Base-by-base conservation (phyloP, 2,113 vertebrate species). In the Cyrtonyx montezumae region DNA sequence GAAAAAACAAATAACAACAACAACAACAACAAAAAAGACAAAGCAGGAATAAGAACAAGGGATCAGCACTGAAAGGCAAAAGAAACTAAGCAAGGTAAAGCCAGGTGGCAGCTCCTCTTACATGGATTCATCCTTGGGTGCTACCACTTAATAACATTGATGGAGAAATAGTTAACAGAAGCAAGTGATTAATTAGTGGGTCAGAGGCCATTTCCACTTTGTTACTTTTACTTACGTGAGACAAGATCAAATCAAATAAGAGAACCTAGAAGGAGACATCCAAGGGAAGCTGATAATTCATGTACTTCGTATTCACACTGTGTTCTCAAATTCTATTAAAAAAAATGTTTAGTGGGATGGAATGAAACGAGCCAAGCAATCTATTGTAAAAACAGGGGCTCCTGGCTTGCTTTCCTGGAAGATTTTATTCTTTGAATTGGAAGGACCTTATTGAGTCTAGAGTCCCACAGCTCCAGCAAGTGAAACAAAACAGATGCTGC, bases 141-240 rank as follows among this genome's bases (percentile, higher is more conserved):
- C 43, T 94, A 68, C 49, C 25, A 79, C 69, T 73, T 95, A 95
- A 84, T 73, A 94, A 62, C 94, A 66, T 46, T 76, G 83, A 91
- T 0, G 0, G 77, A 91, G 42, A 66, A 75, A 88, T 51, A 86
- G 84, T 92, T 87, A 91, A 81, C 56, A 90, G 56, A 78, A 79
- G 26, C 66, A 79, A 90, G 69, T 88, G 69, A 90, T 95, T 95
- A 94, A 96, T 94, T 94, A 94, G 40, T 13, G 32, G 77, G 90
- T 95, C 83, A 93, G 93, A 87, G 83, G 82, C 25, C 79, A 59
- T 86, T 91, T 94, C 66, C 66, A 90, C 79, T 79, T 90, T 1
- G 1, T 55, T 95, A 58, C 15, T 85, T 91, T 83, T 88, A 75
- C 96, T 91, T 95, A 94, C 88, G 79, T 76, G 83, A 91, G 71